Evolutionary conservation across 2,113 vertebrate species (phyloP).

Genomic region (Chloropsis cyanopogon): DNA sequence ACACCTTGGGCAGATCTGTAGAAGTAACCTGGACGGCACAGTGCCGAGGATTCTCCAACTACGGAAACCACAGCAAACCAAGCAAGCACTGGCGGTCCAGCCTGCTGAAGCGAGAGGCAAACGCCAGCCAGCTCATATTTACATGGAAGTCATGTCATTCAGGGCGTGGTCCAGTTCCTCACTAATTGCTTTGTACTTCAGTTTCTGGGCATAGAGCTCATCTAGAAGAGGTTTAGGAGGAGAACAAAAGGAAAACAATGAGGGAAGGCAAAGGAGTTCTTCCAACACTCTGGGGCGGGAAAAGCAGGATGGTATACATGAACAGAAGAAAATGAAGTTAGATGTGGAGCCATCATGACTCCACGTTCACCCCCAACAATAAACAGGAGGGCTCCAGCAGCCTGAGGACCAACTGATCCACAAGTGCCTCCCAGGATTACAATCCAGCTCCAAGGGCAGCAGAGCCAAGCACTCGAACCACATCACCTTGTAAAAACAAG

Average conservation of each 20-base stretch:
- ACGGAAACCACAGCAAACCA: constrained; percentile 23
- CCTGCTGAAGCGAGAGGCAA: constrained; percentile 11
- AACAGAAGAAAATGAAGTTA: not conserved
- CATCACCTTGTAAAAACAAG: not conserved
- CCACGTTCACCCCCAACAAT: fast-evolving
- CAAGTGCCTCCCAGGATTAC: not conserved
- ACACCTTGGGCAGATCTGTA: constrained; percentile 18
- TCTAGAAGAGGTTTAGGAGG: constrained; percentile 70
- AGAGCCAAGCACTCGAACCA: not conserved
- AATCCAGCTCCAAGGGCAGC: not conserved
- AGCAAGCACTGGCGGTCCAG: constrained; percentile 20
- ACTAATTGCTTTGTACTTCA: constrained; percentile 99
- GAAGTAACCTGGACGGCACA: constrained; percentile 21
- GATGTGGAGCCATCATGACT: not conserved
- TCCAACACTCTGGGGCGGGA: not conserved
- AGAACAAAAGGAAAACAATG: constrained; percentile 42
- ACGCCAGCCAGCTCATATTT: constrained; percentile 76
- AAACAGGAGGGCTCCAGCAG: not conserved
- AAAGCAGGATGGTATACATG: not conserved
- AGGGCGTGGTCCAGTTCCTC: constrained; percentile 98
- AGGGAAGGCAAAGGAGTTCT: constrained; percentile 33
- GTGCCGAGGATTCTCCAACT: not conserved
- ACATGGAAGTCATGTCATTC: constrained; percentile 99
- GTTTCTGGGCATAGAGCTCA: constrained; percentile 97
- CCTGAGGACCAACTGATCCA: not conserved